A percentile compares a stretch with the other conserved stretches of the same genome.
Evolutionary conservation across 2,797 vertebrate species (phyloP).

Genomic region (Melanotaenia pygmaea): DNA sequence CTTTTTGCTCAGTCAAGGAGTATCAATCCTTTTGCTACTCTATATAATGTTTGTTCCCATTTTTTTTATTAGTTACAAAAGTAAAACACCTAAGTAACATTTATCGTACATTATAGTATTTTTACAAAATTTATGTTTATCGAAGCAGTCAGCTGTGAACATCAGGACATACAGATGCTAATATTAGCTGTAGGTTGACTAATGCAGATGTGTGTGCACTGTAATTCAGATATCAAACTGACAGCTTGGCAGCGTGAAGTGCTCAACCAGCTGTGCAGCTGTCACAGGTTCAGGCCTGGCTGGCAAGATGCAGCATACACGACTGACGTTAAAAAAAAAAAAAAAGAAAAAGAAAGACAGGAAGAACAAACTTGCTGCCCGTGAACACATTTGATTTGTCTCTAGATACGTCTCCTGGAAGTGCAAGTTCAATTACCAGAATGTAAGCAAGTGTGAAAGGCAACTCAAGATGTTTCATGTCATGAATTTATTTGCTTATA

Average conservation of each 20-base stretch:
- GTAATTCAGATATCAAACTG: conserved; percentile 76
- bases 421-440: conserved; percentile 54
- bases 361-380: conserved; percentile 16
- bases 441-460: conserved; percentile 64
- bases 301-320: conserved; percentile 48
- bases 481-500: conserved; percentile 66
- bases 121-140: conserved; percentile 22
- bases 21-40: neutral
- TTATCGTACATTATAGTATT: neutral
- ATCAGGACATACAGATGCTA: conserved; percentile 52
- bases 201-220: conserved; percentile 57
- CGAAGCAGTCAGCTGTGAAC: conserved; percentile 19
- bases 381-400: conserved; percentile 49
- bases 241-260: conserved; percentile 64
- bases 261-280: conserved; percentile 71
- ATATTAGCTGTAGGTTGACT: conserved; percentile 51
- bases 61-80: neutral
- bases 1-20: too few species aligned
- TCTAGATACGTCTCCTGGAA: conserved; percentile 48
- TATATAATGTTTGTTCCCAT: neutral
- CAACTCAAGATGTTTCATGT: conserved; percentile 57
- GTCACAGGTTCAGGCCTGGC: conserved; percentile 71
- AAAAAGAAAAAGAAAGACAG: neutral
- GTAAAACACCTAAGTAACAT: neutral
- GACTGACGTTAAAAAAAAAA: conserved; percentile 6